These are phyloP conservation scores for Xenopus borealis DNA, from an alignment of 2,113 vertebrate species.

Conservation along the genomic window DNA sequence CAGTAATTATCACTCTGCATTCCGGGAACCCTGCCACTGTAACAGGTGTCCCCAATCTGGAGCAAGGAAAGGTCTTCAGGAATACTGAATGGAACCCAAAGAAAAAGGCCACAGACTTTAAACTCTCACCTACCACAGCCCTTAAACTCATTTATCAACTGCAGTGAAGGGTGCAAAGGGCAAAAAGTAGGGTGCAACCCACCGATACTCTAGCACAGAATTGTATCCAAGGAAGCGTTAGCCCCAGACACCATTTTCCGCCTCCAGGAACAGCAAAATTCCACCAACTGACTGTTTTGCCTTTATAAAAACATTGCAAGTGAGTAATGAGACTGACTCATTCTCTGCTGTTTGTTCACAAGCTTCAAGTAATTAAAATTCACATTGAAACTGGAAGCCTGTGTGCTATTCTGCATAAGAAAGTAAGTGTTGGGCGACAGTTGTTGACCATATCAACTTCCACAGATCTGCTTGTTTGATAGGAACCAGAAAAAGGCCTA, in stretches of 20 bases:
- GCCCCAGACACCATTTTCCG: too few species aligned
- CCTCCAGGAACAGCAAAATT: too few species aligned
- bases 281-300: too few species aligned
- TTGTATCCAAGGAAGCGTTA: too few species aligned
- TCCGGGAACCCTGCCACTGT: constrained; percentile 57
- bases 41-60: constrained; percentile 57
- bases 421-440: too few species aligned
- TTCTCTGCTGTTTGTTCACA: background rate
- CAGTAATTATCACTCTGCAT: constrained; percentile 54
- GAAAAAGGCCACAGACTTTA: background rate
- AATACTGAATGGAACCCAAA: constrained; percentile 7
- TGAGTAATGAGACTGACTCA: background rate
- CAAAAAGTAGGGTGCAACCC: too few species aligned
- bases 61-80: constrained; percentile 39
- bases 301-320: too few species aligned
- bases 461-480: too few species aligned
- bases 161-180: too few species aligned
- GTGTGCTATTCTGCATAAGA: constrained; percentile 10
- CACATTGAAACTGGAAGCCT: constrained; percentile 1
- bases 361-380: background rate
- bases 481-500: too few species aligned
- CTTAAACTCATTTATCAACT: background rate
- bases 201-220: too few species aligned
- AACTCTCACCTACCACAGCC: background rate
- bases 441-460: too few species aligned